Conservation (phyloP, 2,888 invertebrate genomes). For the Invenusta paracnida region DNA sequence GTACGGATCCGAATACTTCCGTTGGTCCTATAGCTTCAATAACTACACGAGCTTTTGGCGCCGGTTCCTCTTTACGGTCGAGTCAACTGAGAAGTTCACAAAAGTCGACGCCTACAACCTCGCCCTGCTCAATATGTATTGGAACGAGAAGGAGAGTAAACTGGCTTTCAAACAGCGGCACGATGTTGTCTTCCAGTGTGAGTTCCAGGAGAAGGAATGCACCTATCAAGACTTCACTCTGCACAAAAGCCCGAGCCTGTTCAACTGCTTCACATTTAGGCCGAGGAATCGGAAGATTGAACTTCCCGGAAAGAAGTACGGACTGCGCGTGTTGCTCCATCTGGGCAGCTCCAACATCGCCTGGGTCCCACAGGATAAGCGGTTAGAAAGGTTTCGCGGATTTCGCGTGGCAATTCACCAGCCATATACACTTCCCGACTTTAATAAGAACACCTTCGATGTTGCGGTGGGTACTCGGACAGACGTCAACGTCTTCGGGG, state of each 20-base stretch:
- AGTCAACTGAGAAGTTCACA: neutral
- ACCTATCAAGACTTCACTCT: neutral
- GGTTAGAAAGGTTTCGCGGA: slow-evolving; percentile 20
- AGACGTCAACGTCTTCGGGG: neutral
- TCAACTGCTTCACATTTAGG: slow-evolving; percentile 14
- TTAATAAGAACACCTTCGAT: slow-evolving; percentile 33
- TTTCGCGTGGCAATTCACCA: slow-evolving; percentile 21
- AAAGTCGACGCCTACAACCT: neutral
- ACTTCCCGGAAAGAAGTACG: slow-evolving; percentile 1
- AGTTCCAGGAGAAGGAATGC: neutral
- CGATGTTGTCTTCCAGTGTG: slow-evolving; percentile 31
- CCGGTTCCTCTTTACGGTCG: neutral
- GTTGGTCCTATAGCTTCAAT: neutral
- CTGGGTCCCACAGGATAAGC: neutral
- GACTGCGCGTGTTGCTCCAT: slow-evolving; percentile 24
- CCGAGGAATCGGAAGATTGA: neutral
- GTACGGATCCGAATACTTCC: neutral
- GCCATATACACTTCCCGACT: slow-evolving; percentile 26
- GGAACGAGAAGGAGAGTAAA: neutral
- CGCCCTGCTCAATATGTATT: neutral
- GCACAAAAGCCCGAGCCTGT: neutral
- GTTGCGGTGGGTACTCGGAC: slow-evolving; percentile 13
- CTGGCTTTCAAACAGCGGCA: neutral
- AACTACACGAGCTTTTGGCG: neutral
- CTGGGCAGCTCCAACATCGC: slow-evolving; percentile 2